Evolutionary conservation across 2,797 vertebrate species (phyloP), one percentile per base, ranked within the genome.

Genomic region (Chelmon rostratus): DNA sequence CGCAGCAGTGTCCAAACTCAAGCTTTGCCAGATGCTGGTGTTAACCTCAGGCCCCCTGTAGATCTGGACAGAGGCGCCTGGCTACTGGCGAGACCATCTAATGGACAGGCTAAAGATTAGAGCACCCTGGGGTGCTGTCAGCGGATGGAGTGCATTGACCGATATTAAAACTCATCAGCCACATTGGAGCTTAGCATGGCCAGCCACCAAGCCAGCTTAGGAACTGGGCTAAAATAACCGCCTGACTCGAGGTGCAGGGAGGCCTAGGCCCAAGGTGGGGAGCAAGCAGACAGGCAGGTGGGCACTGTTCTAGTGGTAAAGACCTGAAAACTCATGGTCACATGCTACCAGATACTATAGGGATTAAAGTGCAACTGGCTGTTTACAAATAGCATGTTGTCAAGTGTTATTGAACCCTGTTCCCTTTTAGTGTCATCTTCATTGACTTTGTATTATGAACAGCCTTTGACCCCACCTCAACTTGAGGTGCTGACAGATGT

Each of bases 141-240:
- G 78, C 73, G 87, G 89, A 80, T 89, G 81, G 84, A 92, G 85
- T 87, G 83, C 82, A 67, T 83, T 91, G 94, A 92, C 91, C 85
- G 78, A 93, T 94, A 94, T 95, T 95, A 93, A 95, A 95, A 95
- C 91, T 93, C 91, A 91, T 94, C 93, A 92, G 90, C 93, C 92
- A 89, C 93, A 90, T 84, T 92, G 87, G 88, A 90, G 94, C 92
- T 96, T 94, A 95, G 88, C 44, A 37, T 91, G 84, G 89, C 88
- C 88, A 75, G 85, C 92, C 86, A 94, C 83, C 93, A 92, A 93
- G 90, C 88, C 93, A 93, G 93, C 92, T 95, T 92, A 90, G 87
- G 79, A 91, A 91, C 89, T 88, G 92, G 87, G 91, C 86, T 92
- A 92, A 94, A 95, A 94, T 92, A 93, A 89, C 88, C 66, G 58